These are phyloP conservation scores for Pseudomugil tenellus DNA, from an alignment of 2,797 vertebrate species.

Conservation along the genomic window DNA sequence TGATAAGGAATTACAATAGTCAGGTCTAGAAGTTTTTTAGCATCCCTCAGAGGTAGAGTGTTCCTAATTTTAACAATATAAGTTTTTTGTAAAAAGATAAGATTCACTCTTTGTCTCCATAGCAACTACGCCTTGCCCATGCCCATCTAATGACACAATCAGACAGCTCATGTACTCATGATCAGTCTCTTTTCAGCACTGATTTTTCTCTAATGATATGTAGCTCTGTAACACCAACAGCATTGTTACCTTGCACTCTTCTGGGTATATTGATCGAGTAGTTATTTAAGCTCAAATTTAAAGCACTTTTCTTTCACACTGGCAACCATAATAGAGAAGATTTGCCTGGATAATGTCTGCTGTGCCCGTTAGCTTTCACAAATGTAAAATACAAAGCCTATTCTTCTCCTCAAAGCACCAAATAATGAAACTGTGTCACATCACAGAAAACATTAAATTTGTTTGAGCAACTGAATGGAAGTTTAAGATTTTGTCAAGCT, in stretches of 20 bases:
- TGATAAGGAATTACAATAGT: conserved; percentile 6
- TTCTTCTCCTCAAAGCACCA: neutral
- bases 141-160: conserved; percentile 32
- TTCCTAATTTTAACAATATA: conserved; percentile 14
- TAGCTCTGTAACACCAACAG: neutral
- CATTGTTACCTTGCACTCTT: neutral
- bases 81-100: conserved; percentile 22
- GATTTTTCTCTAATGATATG: conserved; percentile 10
- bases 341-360: neutral
- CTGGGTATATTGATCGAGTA: neutral
- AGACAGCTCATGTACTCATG: conserved; percentile 18
- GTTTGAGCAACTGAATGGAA: neutral
- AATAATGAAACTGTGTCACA: neutral
- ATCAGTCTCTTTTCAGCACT: conserved; percentile 15
- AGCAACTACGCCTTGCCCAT: conserved; percentile 28
- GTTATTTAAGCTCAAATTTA: neutral
- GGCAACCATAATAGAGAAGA: neutral
- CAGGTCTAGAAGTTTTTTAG: neutral
- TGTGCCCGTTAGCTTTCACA: neutral
- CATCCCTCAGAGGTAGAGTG: neutral
- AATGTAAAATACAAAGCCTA: neutral
- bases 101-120: conserved; percentile 34
- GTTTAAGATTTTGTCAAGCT: neutral
- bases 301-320: neutral
- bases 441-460: neutral